phyloP scores from a whole-genome alignment of 1,140 invertebrate species.

The Calephelis virginiensis region DNA sequence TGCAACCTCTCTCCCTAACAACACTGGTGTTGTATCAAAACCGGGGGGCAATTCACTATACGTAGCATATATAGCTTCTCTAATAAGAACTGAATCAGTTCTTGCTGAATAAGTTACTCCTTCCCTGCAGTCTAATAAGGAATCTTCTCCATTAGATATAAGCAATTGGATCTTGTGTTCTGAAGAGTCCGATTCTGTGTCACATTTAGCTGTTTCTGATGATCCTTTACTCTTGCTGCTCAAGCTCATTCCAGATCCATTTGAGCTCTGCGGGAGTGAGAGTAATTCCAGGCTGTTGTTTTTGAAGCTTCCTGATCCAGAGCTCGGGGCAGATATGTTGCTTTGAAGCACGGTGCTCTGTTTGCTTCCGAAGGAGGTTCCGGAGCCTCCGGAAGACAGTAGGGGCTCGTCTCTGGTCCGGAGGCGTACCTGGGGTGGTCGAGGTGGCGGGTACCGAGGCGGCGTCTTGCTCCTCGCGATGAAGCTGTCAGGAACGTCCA shows the following conservation, averaged over 20 bases:
- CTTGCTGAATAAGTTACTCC: slow-evolving; percentile 70
- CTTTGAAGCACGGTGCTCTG: slow-evolving; percentile 63
- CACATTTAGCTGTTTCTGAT: slow-evolving; percentile 72
- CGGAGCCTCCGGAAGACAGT: slow-evolving; percentile 62
- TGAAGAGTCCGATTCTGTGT: slow-evolving; percentile 58
- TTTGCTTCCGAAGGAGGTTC: slow-evolving; percentile 70
- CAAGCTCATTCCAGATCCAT: slow-evolving; percentile 75
- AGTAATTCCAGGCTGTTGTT: slow-evolving; percentile 67
- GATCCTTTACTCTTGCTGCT: slow-evolving; percentile 79
- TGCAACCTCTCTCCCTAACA: slow-evolving; percentile 83
- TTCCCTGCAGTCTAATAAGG: slow-evolving; percentile 71
- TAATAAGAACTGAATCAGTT: slow-evolving; percentile 72
- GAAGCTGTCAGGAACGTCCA: slow-evolving; percentile 98
- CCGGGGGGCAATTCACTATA: slow-evolving; percentile 62
- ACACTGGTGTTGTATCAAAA: slow-evolving; percentile 71
- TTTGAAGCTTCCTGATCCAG: slow-evolving; percentile 64
- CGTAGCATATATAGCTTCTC: slow-evolving; percentile 68
- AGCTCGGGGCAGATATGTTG: slow-evolving; percentile 56
- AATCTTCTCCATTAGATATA: slow-evolving; percentile 73
- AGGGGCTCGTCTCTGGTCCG: slow-evolving; percentile 66
- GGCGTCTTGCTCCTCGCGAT: slow-evolving; percentile 93
- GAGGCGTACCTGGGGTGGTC: slow-evolving; percentile 79
- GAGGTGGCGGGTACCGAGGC: slow-evolving; percentile 92
- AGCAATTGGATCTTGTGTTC: slow-evolving; percentile 73
- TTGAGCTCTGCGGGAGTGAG: slow-evolving; percentile 71